Evolutionary conservation across 2,888 invertebrate species (phyloP).

Genomic region (Drosophila helvetica): DNA sequence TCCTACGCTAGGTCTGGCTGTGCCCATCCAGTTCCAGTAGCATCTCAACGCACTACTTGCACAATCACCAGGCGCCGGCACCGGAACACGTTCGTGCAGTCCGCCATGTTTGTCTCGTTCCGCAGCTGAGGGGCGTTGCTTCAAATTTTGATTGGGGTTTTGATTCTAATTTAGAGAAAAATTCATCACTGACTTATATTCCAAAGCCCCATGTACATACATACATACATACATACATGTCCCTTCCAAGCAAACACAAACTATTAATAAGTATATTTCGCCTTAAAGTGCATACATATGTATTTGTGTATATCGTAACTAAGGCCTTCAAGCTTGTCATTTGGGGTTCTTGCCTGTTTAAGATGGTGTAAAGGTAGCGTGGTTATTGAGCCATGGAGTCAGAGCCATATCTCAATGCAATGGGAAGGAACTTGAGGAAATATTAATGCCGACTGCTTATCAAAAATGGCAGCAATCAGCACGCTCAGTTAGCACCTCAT

Average conservation of each 20-base stretch:
- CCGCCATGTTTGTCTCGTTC: conserved; percentile 43
- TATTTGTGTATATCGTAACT: too few species aligned
- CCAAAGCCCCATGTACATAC: background rate
- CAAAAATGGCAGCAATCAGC: conserved; percentile 79
- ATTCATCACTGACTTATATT: background rate
- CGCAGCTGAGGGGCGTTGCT: background rate
- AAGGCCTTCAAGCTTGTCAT: too few species aligned
- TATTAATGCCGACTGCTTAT: conserved; percentile 76
- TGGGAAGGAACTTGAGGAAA: conserved; percentile 62
- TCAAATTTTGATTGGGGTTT: background rate
- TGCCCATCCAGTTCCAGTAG: background rate
- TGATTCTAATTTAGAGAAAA: too few species aligned
- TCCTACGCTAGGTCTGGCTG: too few species aligned
- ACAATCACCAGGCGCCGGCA: conserved; percentile 56
- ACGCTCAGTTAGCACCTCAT: conserved; percentile 77
- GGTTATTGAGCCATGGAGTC: conserved; percentile 6
- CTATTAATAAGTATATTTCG: too few species aligned
- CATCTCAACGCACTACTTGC: background rate
- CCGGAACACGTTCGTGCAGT: conserved; percentile 56
- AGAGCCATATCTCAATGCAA: conserved; percentile 7
- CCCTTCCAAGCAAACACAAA: too few species aligned
- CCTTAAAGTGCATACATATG: too few species aligned
- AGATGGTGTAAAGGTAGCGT: background rate
- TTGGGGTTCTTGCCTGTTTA: too few species aligned
- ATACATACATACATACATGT: too few species aligned